Conservation (phyloP, 2,113 vertebrate genomes). For the Boleophthalmus pectinirostris region DNA sequence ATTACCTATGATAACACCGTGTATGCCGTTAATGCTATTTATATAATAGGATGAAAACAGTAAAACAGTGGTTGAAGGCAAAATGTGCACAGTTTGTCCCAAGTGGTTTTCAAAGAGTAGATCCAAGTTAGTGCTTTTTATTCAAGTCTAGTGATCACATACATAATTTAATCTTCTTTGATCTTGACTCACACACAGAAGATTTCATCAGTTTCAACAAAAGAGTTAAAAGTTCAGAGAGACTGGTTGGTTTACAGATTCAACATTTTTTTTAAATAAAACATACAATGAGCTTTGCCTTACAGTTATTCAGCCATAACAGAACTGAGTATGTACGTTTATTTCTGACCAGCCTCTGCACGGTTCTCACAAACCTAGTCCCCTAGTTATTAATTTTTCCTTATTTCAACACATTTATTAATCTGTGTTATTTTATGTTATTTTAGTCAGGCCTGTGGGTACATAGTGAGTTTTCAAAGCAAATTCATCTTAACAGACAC, state of each 20-base stretch:
- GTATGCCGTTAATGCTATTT: neutral
- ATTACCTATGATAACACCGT: no score
- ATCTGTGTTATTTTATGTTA: no score
- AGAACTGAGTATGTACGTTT: neutral
- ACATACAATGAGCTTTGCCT: neutral
- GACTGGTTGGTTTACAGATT: neutral
- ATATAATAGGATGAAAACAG: neutral
- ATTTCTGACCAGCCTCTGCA: no score
- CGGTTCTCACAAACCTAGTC: no score
- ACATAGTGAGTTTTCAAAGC: no score
- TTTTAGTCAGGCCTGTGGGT: no score
- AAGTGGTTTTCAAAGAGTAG: conserved; percentile 2
- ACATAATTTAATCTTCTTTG: neutral
- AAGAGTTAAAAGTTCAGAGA: neutral
- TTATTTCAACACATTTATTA: neutral
- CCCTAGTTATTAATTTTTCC: neutral
- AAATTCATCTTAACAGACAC: neutral
- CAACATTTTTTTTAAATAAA: neutral
- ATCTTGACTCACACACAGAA: neutral
- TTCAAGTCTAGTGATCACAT: neutral
- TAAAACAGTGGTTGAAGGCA: neutral
- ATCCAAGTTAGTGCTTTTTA: neutral
- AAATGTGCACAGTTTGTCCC: neutral
- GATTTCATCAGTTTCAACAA: neutral
- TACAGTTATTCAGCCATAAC: neutral